A percentile compares a stretch with the other conserved stretches of the same genome.
Conservation (phyloP, 2,888 invertebrate genomes). For the Caenorhabditis panamensis region DNA sequence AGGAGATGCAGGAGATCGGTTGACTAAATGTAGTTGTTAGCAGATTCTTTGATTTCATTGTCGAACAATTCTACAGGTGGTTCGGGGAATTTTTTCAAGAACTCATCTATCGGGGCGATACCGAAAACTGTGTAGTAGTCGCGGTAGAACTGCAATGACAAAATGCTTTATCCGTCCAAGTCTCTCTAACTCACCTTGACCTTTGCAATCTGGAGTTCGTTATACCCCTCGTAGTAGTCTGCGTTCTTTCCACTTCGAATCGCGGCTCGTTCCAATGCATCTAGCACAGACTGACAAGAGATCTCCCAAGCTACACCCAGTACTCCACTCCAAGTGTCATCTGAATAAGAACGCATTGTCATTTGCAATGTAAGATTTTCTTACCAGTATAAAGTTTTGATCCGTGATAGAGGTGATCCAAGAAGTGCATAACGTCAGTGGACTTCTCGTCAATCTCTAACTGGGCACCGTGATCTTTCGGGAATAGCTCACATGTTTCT, state of each 20-base stretch:
- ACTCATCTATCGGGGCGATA: neutral
- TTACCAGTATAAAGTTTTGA: slow-evolving; percentile 30
- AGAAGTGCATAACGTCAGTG: slow-evolving; percentile 14
- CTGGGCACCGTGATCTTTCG: slow-evolving; percentile 1
- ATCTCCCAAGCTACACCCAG: neutral
- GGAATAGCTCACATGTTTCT: neutral
- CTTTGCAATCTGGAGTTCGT: neutral
- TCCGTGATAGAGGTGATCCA: slow-evolving; percentile 36
- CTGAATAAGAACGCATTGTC: neutral
- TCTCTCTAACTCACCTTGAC: neutral
- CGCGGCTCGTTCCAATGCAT: neutral
- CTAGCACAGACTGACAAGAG: neutral
- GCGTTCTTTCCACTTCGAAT: neutral
- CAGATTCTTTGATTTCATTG: neutral
- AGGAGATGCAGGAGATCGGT: too few relatives aligned
- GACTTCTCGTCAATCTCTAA: too few relatives aligned
- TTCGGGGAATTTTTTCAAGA: neutral
- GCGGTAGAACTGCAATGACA: neutral
- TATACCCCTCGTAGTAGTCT: neutral
- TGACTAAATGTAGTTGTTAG: neutral
- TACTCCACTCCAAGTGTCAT: neutral
- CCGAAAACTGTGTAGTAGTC: neutral
- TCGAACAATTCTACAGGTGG: neutral
- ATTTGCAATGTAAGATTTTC: neutral
- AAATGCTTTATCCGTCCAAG: neutral